Evolutionary conservation across 2,888 invertebrate species (phyloP), one percentile per base, ranked within the genome.

Genomic region (Hyles lineata): DNA sequence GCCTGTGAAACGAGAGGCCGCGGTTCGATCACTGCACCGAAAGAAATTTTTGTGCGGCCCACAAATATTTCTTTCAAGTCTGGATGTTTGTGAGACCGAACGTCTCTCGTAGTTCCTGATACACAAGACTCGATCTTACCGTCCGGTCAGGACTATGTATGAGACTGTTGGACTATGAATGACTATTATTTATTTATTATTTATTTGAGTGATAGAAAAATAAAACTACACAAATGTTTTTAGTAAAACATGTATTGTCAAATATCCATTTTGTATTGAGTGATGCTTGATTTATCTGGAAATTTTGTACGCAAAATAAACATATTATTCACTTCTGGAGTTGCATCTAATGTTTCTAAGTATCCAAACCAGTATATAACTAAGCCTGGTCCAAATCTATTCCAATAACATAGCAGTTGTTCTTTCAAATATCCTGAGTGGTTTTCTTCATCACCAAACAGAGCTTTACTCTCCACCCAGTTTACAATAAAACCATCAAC

Each of bases 311-410:
- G 88, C 70, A 96, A 90, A 72, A 95, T 95, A 76, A 96, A 95
- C 85, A 95, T 95, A 78, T 94, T 95, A 70, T 96, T 96, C 77
- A 97, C 96, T 85, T 96, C 96, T 19, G 97, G 96, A 74, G 96
- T 96, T 77, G 95, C 89, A 80, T 97, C 96, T 81, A 96, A 91
- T 50, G 96, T 95, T 89, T 97, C 97, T 19, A 97, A 88, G 87
- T 96, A 98, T 19, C 98, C 99, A 95, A 98, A 98, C 99, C 99
- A 99, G 89, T 99, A 99, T 79, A 99, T 98, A 0, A 99, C 98
- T 79, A 99, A 95, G 0, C 99, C 99, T 52, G 98, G 96, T 2
- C 99, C 99, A 95, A 98, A 99, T 85, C 98, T 96, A 88, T 98
- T 99, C 96, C 97, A 98, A 85, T 99, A 99, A 88, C 98, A 98